A percentile compares a stretch with the other conserved stretches of the same genome.
phyloP scores from a whole-genome alignment of 2,113 vertebrate genomes.

The Scomber colias region DNA sequence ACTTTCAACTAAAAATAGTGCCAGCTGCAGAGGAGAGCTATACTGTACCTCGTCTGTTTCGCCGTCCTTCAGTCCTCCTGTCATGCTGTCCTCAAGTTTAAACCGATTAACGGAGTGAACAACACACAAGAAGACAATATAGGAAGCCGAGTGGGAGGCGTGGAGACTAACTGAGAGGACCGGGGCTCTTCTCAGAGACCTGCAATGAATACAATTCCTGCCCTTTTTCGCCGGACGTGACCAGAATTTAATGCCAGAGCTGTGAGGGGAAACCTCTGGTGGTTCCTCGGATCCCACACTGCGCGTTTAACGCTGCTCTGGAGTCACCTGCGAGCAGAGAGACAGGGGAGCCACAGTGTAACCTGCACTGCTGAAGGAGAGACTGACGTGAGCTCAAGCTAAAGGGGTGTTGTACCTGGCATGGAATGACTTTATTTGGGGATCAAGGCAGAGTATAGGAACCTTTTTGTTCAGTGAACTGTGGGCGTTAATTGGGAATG shows the following conservation, averaged over 20 bases:
- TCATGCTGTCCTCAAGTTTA: conserved; percentile 89
- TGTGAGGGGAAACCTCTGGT: conserved; percentile 34
- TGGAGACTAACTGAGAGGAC: conserved; percentile 77
- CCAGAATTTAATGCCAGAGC: conserved; percentile 43
- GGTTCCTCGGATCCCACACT: conserved; percentile 10
- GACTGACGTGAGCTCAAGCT: conserved; percentile 48
- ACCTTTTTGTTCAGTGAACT: conserved; percentile 48
- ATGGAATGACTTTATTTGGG: conserved; percentile 51
- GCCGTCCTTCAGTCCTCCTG: conserved; percentile 91
- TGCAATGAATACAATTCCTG: conserved; percentile 44
- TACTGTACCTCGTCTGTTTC: conserved; percentile 86
- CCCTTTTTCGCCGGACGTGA: conserved; percentile 50
- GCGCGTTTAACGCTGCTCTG: neutral
- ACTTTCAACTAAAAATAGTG: neutral
- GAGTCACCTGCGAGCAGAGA: conserved; percentile 54
- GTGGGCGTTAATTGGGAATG: conserved; percentile 66
- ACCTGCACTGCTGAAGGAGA: conserved; percentile 31
- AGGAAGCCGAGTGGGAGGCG: conserved; percentile 84
- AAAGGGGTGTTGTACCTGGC: conserved; percentile 15
- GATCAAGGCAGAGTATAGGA: conserved; percentile 38
- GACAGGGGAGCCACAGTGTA: conserved; percentile 22
- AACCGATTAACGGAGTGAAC: conserved; percentile 66
- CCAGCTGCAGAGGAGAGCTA: neutral
- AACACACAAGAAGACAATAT: conserved; percentile 72
- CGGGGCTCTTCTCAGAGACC: conserved; percentile 75